These are phyloP conservation scores for Takifugu rubripes DNA, from an alignment of 2,797 vertebrate genomes.

Conservation along the genomic window DNA sequence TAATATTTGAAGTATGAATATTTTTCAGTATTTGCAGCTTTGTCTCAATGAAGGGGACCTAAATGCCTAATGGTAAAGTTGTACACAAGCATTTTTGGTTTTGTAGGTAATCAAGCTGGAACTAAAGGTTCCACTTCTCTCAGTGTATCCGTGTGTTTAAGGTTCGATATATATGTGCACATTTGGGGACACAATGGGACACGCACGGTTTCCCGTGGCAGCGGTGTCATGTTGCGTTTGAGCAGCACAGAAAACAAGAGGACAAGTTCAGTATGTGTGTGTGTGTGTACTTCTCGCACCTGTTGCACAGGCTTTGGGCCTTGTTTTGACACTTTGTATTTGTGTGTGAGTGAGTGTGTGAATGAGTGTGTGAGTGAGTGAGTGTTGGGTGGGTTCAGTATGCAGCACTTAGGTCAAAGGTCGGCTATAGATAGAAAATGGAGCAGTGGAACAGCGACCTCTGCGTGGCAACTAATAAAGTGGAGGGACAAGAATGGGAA, in stretches of 20 bases:
- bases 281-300: constrained; percentile 34
- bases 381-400: constrained; percentile 5
- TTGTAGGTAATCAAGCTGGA: background rate
- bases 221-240: background rate
- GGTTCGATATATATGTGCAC: background rate
- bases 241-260: background rate
- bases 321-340: constrained; percentile 39
- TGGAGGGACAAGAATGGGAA: background rate
- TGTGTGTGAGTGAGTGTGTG: too few species aligned
- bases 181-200: background rate
- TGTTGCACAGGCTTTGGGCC: constrained; percentile 53
- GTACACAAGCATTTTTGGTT: background rate
- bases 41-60: too few species aligned
- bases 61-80: too few species aligned
- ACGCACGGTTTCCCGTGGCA: background rate
- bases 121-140: background rate
- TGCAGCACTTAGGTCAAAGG: constrained; percentile 24
- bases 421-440: constrained; percentile 40
- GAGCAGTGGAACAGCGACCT: background rate
- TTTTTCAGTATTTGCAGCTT: too few species aligned
- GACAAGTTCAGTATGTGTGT: background rate
- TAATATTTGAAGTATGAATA: too few species aligned
- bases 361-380: background rate
- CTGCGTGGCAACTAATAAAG: background rate
- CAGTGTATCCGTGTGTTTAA: background rate